A percentile compares a stretch with the other conserved stretches of the same genome.
Conservation (phyloP, 2,888 invertebrate species). For the Craniophora ligustri region DNA sequence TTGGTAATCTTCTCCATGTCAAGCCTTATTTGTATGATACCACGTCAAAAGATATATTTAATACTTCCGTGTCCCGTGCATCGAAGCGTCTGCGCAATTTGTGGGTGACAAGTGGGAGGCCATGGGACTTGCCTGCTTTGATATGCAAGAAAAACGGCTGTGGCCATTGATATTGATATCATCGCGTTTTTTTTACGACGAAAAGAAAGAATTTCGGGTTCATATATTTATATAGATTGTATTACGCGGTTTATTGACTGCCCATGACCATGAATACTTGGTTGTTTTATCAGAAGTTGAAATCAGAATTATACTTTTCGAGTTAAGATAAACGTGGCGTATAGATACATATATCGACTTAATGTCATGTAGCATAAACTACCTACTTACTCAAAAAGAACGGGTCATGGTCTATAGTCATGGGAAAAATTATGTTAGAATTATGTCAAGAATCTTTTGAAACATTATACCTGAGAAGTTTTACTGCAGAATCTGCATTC, state of each 20-base stretch:
- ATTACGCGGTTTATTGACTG: no score
- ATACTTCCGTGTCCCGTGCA: conserved; percentile 5
- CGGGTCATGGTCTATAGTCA: no score
- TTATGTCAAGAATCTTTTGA: neutral
- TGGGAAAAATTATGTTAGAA: neutral
- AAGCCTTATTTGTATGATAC: conserved; percentile 1
- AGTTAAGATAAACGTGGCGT: no score
- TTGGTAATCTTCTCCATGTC: neutral
- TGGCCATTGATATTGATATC: neutral
- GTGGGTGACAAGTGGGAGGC: conserved; percentile 5
- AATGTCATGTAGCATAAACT: neutral
- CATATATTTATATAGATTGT: no score
- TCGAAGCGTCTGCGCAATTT: neutral
- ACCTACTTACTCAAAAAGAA: neutral
- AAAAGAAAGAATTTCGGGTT: no score
- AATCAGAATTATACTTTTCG: no score
- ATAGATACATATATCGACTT: no score
- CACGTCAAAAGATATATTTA: neutral
- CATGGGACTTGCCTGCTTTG: conserved; percentile 4
- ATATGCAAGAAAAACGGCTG: conserved; percentile 1
- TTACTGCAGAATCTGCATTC: conserved; percentile 28
- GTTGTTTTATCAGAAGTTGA: no score
- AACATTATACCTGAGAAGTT: neutral
- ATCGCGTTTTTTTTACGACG: neutral
- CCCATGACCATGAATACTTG: no score